Percentiles rank a stretch among this genome's conserved stretches.
phyloP scores from a whole-genome alignment of 1,140 invertebrate genomes.

The Sitobion miscanthi region DNA sequence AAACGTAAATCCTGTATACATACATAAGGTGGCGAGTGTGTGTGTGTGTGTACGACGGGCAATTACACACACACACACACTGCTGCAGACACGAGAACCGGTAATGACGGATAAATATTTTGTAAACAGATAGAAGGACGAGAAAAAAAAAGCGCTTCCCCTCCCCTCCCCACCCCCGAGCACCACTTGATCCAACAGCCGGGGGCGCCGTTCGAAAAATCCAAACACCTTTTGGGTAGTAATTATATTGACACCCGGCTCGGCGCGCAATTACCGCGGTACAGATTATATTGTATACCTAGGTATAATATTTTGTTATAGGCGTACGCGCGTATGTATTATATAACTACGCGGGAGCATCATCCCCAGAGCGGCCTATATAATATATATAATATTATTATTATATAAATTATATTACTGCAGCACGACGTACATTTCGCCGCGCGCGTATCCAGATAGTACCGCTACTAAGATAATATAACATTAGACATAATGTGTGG shows the following conservation, averaged over 20 bases:
- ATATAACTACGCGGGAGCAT: not conserved
- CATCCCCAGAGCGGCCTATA: not conserved
- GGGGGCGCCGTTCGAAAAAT: constrained; percentile 26
- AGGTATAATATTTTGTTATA: not conserved
- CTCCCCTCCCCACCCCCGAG: not conserved
- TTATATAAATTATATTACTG: too few species aligned
- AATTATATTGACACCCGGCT: constrained; percentile 51
- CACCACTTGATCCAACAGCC: constrained; percentile 46
- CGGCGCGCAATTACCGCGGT: constrained; percentile 29
- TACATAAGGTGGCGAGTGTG: not conserved
- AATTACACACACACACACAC: not conserved
- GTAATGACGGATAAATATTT: constrained; percentile 55
- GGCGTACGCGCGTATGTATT: not conserved
- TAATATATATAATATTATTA: too few species aligned
- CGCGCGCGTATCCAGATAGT: not conserved
- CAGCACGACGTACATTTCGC: too few species aligned
- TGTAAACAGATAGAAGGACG: constrained; percentile 29
- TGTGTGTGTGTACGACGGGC: not conserved
- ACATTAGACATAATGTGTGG: too few species aligned
- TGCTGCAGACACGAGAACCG: constrained; percentile 16
- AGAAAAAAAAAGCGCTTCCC: not conserved
- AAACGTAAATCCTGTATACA: not conserved
- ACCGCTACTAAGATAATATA: not conserved
- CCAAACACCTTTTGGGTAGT: constrained; percentile 47
- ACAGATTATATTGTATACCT: not conserved